Percentiles rank a stretch among this genome's conserved stretches.
Conservation (phyloP, 1,140 invertebrate species). For the Cylas formicarius region DNA sequence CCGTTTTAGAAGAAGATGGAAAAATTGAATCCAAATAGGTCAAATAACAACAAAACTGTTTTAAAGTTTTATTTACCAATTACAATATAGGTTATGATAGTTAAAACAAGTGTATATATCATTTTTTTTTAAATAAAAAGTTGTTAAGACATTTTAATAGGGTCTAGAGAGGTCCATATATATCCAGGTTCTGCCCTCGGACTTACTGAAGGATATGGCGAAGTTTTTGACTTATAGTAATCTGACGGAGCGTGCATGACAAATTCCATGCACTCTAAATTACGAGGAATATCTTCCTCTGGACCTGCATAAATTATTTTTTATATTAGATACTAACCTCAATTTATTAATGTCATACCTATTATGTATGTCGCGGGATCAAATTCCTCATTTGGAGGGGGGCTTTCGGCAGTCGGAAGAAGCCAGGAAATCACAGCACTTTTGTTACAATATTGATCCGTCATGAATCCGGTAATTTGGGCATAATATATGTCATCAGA, state of each 20-base stretch:
- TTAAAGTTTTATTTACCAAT: background rate
- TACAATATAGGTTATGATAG: background rate
- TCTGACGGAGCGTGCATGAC: slow-evolving; percentile 89
- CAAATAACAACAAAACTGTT: slow-evolving; percentile 1
- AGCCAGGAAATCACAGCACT: slow-evolving; percentile 91
- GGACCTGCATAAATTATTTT: slow-evolving; percentile 53
- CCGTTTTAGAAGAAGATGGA: slow-evolving; percentile 1
- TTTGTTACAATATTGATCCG: slow-evolving; percentile 90
- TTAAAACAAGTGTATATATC: slow-evolving; percentile 1
- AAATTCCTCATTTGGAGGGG: slow-evolving; percentile 68
- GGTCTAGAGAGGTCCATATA: slow-evolving; percentile 55
- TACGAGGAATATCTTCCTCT: slow-evolving; percentile 83
- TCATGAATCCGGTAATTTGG: slow-evolving; percentile 80
- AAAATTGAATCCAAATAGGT: background rate
- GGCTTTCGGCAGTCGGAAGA: slow-evolving; percentile 76
- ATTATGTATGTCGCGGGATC: slow-evolving; percentile 87
- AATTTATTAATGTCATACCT: slow-evolving; percentile 50
- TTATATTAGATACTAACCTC: too few species aligned
- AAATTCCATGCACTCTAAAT: slow-evolving; percentile 83
- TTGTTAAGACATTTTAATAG: slow-evolving; percentile 9
- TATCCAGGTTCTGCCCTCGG: slow-evolving; percentile 51
- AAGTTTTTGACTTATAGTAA: slow-evolving; percentile 72
- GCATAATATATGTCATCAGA: slow-evolving; percentile 78
- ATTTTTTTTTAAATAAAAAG: slow-evolving; percentile 16
- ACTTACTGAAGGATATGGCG: slow-evolving; percentile 63